These are phyloP conservation scores for Pelodiscus sinensis DNA, from an alignment of 2,113 vertebrate species.

Conservation along the genomic window DNA sequence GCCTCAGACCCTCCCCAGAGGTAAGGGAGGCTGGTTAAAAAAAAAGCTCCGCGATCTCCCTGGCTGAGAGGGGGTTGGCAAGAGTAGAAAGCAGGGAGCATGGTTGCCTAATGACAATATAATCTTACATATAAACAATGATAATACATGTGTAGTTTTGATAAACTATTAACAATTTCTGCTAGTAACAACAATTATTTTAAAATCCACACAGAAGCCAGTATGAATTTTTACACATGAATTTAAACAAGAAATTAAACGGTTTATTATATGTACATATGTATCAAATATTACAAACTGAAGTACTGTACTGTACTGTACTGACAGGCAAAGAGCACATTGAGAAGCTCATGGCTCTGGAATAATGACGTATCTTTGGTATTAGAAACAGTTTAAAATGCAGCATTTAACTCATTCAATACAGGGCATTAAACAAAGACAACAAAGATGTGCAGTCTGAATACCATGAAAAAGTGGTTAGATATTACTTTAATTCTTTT, in stretches of 20 bases:
- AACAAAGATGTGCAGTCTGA: neutral
- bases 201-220: neutral
- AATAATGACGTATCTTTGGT: constrained; percentile 69
- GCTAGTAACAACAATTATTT: neutral
- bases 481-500: constrained; percentile 36
- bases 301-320: no score
- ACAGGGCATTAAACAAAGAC: constrained; percentile 54
- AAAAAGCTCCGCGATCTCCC: no score
- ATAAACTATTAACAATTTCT: neutral
- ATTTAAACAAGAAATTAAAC: constrained; percentile 59
- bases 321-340: constrained; percentile 50
- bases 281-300: constrained; percentile 74
- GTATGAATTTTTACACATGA: neutral
- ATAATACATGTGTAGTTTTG: neutral
- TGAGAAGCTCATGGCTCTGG: constrained; percentile 29
- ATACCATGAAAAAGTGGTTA: neutral
- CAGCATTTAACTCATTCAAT: constrained; percentile 63
- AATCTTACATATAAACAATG: neutral
- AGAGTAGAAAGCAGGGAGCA: no score
- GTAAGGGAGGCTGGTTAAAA: no score
- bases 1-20: no score
- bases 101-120: neutral
- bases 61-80: no score
- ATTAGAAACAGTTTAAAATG: constrained; percentile 58
- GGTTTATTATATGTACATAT: constrained; percentile 77